These are phyloP conservation scores for Acrocephalus scirpaceus DNA, from an alignment of 2,797 vertebrate species.

Conservation along the genomic window DNA sequence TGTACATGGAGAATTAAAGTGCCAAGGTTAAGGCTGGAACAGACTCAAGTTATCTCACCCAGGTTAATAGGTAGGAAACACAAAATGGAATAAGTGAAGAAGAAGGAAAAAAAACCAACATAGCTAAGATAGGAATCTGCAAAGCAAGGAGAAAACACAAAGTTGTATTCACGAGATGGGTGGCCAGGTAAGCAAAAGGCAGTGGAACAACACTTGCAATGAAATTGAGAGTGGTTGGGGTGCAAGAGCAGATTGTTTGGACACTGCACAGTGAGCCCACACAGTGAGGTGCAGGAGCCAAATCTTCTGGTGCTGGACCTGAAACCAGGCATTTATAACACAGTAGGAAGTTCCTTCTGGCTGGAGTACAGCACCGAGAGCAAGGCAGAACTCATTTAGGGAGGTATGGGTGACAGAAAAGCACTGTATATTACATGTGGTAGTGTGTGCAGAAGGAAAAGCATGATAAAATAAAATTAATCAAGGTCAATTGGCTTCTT, in stretches of 20 bases:
- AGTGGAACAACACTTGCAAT: not conserved
- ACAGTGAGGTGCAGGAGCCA: not conserved
- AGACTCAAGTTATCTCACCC: conserved; percentile 5
- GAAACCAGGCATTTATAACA: not conserved
- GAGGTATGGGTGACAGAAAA: not conserved
- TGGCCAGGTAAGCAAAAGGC: conserved; percentile 9
- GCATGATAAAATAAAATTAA: not conserved
- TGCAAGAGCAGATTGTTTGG: not conserved
- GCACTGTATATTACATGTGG: not conserved
- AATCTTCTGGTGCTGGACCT: not conserved
- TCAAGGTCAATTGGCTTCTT: not conserved
- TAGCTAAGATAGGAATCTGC: conserved; percentile 11
- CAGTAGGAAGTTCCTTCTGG: not conserved
- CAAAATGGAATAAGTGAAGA: not conserved
- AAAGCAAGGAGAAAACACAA: conserved; percentile 15
- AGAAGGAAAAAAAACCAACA: not conserved
- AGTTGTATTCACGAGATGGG: not conserved
- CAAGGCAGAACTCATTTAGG: not conserved
- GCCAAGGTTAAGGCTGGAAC: conserved; percentile 13
- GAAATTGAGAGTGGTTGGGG: not conserved
- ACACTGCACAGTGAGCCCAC: accelerated
- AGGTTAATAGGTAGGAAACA: not conserved
- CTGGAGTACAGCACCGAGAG: not conserved
- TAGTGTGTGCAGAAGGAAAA: not conserved
- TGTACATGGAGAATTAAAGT: conserved; percentile 5